Evolutionary conservation across 2,113 vertebrate genomes (phyloP).

Genomic region (Edolisoma coerulescens): DNA sequence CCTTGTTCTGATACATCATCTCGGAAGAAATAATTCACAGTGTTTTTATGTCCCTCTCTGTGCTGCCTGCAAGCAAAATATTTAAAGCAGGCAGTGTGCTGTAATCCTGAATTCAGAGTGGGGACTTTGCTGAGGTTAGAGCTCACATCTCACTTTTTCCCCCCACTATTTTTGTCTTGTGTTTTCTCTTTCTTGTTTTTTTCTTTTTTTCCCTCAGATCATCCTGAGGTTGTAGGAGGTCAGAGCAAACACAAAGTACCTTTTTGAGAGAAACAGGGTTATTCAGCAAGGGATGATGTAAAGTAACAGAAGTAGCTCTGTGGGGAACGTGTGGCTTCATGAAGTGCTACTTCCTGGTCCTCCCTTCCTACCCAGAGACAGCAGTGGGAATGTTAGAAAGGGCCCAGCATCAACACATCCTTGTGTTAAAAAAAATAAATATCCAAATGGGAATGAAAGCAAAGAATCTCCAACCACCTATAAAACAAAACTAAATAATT

Average conservation of each 20-base stretch:
- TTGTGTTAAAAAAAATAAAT: background rate
- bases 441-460: background rate
- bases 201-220: background rate
- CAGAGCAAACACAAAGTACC: background rate
- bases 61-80: background rate
- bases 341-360: background rate
- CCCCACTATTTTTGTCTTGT: background rate
- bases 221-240: background rate
- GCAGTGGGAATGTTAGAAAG: background rate
- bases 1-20: slow-evolving; percentile 5
- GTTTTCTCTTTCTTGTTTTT: background rate
- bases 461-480: background rate
- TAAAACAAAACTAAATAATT: background rate
- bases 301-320: background rate
- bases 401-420: background rate
- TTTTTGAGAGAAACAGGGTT: background rate
- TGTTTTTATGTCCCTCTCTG: background rate
- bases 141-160: background rate
- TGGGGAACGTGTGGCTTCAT: background rate
- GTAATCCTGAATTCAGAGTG: background rate
- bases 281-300: background rate
- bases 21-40: slow-evolving; percentile 21
- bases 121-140: background rate
- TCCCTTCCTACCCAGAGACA: background rate
- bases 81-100: background rate